Evolutionary conservation across 2,113 vertebrate genomes (phyloP), one percentile per base, ranked within the genome.

Genomic region (Poicephalus meyeri): DNA sequence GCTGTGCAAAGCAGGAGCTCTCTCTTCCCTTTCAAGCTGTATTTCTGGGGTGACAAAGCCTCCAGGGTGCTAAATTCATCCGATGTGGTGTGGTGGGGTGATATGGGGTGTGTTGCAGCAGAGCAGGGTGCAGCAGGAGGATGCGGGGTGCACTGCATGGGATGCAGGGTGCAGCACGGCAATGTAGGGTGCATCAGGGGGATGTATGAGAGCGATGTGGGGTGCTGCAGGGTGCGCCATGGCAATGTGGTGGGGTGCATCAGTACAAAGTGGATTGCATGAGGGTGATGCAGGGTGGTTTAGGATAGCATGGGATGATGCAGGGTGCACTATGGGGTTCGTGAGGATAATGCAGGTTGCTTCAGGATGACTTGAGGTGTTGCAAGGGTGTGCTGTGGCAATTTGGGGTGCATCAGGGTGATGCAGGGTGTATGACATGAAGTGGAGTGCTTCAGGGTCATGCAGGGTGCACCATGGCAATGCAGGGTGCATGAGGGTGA

Each of bases 51-150:
- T n/a, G 78, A 41, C 4, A 53, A 10, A 60, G 8, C 18, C 24
- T 18, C 37, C 1, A 4, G 24, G 21, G n/a, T 6, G 65, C 14
- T 52, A 26, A 50, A 39, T 29, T 39, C 16, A 12, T 8, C 37
- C 0, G 1, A 2, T 14, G 63, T 0, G 11, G 4, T 60, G 23
- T 44, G 73, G 17, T 0, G 7, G 41, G 65, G 42, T 15, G 80
- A 17, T 12, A 37, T 1, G 13, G 65, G 85, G 39, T 31, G 26
- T 3, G 3, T 3, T 29, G 39, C 24, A 15, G 42, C 13, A 14
- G 4, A 7, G 18, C 7, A 5, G 20, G 24, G 24, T 20, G 31
- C 41, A 5, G 17, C 9, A 8, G 7, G 10, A 39, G 7, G 39
- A 16, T 7, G 26, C 2, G 1, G 80, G 50, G 50, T 28, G 41